Conservation (phyloP, 2,113 vertebrate species). For the Ancistrus triradiatus region DNA sequence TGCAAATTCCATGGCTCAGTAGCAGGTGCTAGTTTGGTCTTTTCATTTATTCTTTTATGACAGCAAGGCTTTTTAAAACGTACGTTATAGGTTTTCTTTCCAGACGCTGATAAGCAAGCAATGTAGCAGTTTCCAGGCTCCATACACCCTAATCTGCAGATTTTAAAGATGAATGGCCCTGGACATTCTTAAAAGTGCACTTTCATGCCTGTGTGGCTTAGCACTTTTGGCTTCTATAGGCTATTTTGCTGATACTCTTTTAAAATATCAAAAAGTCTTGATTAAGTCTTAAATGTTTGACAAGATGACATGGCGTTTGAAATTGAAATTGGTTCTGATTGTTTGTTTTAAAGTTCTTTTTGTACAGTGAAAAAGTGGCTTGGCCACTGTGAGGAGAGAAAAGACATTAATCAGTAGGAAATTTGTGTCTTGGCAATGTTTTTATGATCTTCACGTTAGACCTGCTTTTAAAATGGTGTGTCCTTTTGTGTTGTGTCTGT, state of each 20-base stretch:
- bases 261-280: slow-evolving; percentile 44
- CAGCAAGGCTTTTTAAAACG: slow-evolving; percentile 56
- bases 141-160: slow-evolving; percentile 58
- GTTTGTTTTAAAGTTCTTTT: slow-evolving; percentile 30
- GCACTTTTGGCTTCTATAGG: slow-evolving; percentile 53
- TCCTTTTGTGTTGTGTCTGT: too few relatives aligned
- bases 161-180: slow-evolving; percentile 65
- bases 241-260: slow-evolving; percentile 37
- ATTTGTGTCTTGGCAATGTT: slow-evolving; percentile 3
- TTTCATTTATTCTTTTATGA: slow-evolving; percentile 58
- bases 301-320: slow-evolving; percentile 45
- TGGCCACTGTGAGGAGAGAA: slow-evolving; percentile 44
- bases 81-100: slow-evolving; percentile 60
- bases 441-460: slow-evolving; percentile 33
- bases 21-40: slow-evolving; percentile 13
- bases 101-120: slow-evolving; percentile 66
- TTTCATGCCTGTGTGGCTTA: background rate
- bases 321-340: slow-evolving; percentile 67
- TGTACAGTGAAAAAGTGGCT: slow-evolving; percentile 45
- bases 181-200: slow-evolving; percentile 6
- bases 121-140: slow-evolving; percentile 65
- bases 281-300: slow-evolving; percentile 30
- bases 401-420: slow-evolving; percentile 16
- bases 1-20: background rate
- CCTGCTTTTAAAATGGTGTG: too few relatives aligned